Percentiles rank a stretch among this genome's conserved stretches.
These are phyloP conservation scores for Cebus imitator DNA, from an alignment of 2,113 vertebrate species.

Conservation along the genomic window DNA sequence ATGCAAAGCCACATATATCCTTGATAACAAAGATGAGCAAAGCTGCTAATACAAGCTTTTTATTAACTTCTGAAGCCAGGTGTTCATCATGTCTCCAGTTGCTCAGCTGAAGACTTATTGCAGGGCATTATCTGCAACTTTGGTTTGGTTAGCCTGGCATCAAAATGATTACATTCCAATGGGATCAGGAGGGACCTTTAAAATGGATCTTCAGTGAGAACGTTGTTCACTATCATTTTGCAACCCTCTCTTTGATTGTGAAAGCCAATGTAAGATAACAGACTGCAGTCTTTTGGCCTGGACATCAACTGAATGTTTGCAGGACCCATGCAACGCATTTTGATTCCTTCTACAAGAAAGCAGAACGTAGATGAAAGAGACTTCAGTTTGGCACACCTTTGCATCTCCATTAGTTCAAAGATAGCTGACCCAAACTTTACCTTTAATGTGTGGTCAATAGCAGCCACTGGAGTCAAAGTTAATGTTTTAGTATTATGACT, in stretches of 20 bases:
- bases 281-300: neutral
- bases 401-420: neutral
- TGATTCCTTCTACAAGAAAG: neutral
- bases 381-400: neutral
- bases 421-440: neutral
- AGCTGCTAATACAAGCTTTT: neutral
- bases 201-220: neutral
- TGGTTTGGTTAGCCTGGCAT: neutral
- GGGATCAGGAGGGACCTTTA: neutral
- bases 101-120: too few species aligned
- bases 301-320: neutral
- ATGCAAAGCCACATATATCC: neutral
- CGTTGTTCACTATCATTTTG: neutral
- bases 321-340: neutral
- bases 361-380: neutral
- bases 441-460: neutral
- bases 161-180: neutral
- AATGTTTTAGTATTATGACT: neutral
- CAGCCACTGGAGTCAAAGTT: neutral
- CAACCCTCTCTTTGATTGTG: neutral
- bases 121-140: neutral
- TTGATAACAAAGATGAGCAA: neutral
- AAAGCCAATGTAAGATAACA: neutral
- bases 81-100: neutral
- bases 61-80: neutral